These are phyloP conservation scores for Vanessa tameamea DNA, from an alignment of 1,140 invertebrate genomes.

Conservation along the genomic window DNA sequence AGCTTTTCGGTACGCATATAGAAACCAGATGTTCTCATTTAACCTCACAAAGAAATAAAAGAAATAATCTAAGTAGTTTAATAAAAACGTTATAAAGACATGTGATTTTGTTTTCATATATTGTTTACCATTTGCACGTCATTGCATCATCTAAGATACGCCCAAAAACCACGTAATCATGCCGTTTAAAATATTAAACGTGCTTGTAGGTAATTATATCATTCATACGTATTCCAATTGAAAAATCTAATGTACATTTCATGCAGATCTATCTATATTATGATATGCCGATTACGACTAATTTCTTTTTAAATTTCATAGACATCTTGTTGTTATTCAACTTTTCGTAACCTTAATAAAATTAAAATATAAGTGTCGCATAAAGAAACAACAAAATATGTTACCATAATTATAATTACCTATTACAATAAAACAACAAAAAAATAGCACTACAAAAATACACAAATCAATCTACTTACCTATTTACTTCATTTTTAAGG, in stretches of 20 bases:
- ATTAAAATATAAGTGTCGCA: no score
- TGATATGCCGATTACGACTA: no score
- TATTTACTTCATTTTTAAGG: no score
- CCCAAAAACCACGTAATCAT: slow-evolving; percentile 15
- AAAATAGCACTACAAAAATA: no score
- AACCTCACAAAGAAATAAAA: slow-evolving; percentile 28
- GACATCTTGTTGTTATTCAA: no score
- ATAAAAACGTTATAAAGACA: slow-evolving; percentile 16
- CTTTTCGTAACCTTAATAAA: no score
- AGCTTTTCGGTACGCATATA: slow-evolving; percentile 31
- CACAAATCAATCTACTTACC: no score
- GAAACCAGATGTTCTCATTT: slow-evolving; percentile 40
- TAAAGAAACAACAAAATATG: no score
- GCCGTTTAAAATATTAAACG: slow-evolving; percentile 2
- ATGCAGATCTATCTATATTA: no score
- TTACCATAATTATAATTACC: no score
- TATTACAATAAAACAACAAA: no score
- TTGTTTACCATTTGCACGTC: slow-evolving; percentile 40
- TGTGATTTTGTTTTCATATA: slow-evolving; percentile 29
- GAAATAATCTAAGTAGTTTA: slow-evolving; percentile 8
- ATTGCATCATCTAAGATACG: slow-evolving; percentile 46
- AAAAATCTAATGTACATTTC: neutral
- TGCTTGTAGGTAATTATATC: neutral
- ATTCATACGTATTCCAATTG: neutral
- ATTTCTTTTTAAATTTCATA: no score